A percentile compares a stretch with the other conserved stretches of the same genome.
These are phyloP conservation scores for Cecropterus lyciades DNA, from an alignment of 1,140 invertebrate species.

Conservation along the genomic window DNA sequence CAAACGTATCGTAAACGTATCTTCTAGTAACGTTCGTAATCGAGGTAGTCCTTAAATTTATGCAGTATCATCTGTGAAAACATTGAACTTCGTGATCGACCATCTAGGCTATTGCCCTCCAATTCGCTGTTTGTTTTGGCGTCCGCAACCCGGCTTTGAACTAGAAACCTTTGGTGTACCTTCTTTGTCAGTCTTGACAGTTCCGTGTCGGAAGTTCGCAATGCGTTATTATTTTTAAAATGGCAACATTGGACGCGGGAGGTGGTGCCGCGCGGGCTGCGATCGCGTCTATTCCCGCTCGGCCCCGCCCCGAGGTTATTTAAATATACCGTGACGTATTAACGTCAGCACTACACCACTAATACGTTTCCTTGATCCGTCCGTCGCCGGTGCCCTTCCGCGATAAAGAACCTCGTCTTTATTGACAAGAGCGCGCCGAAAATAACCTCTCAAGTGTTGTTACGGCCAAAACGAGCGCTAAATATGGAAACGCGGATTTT, in stretches of 20 bases:
- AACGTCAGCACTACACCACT: slow-evolving; percentile 49
- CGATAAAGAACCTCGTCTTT: slow-evolving; percentile 52
- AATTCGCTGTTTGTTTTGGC: slow-evolving; percentile 66
- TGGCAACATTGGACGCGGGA: slow-evolving; percentile 46
- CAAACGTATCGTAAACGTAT: slow-evolving; percentile 22
- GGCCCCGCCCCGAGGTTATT: slow-evolving; percentile 69
- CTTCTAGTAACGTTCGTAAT: slow-evolving; percentile 2
- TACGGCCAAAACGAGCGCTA: slow-evolving; percentile 46
- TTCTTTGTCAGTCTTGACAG: slow-evolving; percentile 19
- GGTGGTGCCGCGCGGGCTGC: slow-evolving; percentile 68
- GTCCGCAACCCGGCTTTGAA: slow-evolving; percentile 28
- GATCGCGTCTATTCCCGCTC: slow-evolving; percentile 48
- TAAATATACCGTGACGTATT: slow-evolving; percentile 69
- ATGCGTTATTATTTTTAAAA: slow-evolving; percentile 47
- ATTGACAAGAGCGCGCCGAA: slow-evolving; percentile 49
- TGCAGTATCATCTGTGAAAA: slow-evolving; percentile 29
- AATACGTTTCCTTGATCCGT: slow-evolving; percentile 67
- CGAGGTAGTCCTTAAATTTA: slow-evolving; percentile 23
- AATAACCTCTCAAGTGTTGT: slow-evolving; percentile 22
- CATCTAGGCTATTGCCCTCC: slow-evolving; percentile 63
- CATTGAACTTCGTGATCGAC: slow-evolving; percentile 47
- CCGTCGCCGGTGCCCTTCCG: slow-evolving; percentile 64
- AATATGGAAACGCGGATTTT: slow-evolving; percentile 21
- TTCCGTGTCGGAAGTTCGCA: slow-evolving; percentile 20
- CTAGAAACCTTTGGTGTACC: slow-evolving; percentile 32